phyloP scores from a whole-genome alignment of 2,888 invertebrate species.

The Eurois occulta region DNA sequence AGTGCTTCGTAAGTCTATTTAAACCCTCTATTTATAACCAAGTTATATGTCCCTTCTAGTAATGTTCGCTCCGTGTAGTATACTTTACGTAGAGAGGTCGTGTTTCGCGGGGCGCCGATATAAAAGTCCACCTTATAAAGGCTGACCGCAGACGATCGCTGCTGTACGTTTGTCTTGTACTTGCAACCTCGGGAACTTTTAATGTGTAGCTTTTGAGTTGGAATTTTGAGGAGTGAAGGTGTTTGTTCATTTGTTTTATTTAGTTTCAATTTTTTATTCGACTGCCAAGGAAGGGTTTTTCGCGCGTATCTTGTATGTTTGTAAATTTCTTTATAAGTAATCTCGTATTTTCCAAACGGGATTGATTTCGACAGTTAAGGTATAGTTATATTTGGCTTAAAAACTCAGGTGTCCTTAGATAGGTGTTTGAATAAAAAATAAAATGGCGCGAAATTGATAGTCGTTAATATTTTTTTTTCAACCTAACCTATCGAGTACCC shows the following conservation, averaged over 20 bases:
- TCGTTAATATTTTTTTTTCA: too few species aligned
- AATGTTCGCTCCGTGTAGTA: slow-evolving; percentile 67
- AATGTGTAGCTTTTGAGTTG: slow-evolving; percentile 63
- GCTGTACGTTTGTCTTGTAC: slow-evolving; percentile 79
- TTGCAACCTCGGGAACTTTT: slow-evolving; percentile 68
- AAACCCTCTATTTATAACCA: not conserved
- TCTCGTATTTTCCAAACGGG: too few species aligned
- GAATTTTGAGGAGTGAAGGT: slow-evolving; percentile 19
- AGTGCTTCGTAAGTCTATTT: too few species aligned
- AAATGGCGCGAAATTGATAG: too few species aligned
- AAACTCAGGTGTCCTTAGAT: too few species aligned
- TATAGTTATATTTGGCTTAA: too few species aligned
- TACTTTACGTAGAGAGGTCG: slow-evolving; percentile 82
- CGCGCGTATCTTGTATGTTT: too few species aligned
- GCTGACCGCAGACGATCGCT: slow-evolving; percentile 81
- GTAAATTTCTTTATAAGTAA: too few species aligned
- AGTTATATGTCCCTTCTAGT: slow-evolving; percentile 57
- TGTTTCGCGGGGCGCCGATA: slow-evolving; percentile 84
- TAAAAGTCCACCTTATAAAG: slow-evolving; percentile 87
- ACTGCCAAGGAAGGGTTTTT: too few species aligned
- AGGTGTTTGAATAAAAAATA: too few species aligned
- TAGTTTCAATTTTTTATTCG: not conserved
- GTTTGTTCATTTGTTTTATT: not conserved
- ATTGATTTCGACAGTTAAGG: too few species aligned
- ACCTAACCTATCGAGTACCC: too few species aligned